These are phyloP conservation scores for Porphyrio hochstetteri DNA, from an alignment of 2,113 vertebrate species.

Conservation along the genomic window DNA sequence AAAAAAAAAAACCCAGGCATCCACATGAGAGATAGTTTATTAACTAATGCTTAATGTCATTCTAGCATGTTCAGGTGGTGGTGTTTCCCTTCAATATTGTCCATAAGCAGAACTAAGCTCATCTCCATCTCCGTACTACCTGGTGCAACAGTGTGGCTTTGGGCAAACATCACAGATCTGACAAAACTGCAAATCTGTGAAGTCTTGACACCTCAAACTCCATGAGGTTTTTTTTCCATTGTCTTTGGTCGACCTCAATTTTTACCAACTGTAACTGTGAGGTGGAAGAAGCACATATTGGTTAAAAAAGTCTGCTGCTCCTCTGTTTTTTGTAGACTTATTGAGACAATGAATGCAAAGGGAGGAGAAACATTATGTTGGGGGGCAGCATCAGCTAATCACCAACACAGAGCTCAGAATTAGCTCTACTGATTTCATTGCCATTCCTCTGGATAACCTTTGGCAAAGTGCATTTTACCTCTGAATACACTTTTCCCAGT, in stretches of 20 bases:
- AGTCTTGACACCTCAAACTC: neutral
- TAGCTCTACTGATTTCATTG: neutral
- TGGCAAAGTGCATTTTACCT: neutral
- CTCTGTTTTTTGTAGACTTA: neutral
- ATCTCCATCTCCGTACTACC: neutral
- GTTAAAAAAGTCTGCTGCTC: neutral
- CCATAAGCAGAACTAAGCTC: neutral
- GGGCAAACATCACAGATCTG: neutral
- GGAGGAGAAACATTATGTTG: neutral
- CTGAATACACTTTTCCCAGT: neutral
- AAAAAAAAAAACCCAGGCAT: neutral
- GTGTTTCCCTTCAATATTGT: neutral
- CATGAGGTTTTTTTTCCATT: neutral
- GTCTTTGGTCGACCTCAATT: neutral
- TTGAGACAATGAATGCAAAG: neutral
- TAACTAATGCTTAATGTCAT: neutral
- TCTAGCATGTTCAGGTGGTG: neutral
- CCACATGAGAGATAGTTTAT: neutral
- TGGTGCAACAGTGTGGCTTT: neutral
- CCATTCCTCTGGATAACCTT: neutral
- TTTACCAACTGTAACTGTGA: neutral
- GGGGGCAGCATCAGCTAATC: neutral
- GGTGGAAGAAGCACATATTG: neutral
- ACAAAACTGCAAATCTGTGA: neutral
- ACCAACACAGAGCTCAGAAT: neutral